phyloP scores from a whole-genome alignment of 2,113 vertebrate genomes.

The Benitochromis conjunctus region DNA sequence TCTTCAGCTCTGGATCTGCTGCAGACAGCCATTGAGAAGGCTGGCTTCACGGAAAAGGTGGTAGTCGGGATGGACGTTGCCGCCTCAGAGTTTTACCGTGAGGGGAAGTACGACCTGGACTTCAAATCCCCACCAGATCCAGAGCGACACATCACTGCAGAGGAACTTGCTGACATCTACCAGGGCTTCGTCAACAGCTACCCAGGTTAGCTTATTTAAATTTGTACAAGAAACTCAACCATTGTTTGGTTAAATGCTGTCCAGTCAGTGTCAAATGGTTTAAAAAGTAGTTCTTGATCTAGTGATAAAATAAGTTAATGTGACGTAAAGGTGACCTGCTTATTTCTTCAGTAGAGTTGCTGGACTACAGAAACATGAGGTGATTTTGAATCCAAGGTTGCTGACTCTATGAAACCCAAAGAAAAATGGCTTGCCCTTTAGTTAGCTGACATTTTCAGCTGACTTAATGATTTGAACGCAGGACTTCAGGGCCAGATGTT shows the following conservation, averaged over 20 bases:
- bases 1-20: constrained; percentile 88
- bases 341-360: background rate
- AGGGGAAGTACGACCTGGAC: constrained; percentile 93
- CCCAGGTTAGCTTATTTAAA: constrained; percentile 75
- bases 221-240: background rate
- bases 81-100: constrained; percentile 89
- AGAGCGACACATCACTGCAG: constrained; percentile 82
- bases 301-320: background rate
- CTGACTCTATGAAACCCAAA: background rate
- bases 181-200: constrained; percentile 93
- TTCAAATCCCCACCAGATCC: constrained; percentile 90
- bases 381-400: background rate
- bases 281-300: background rate
- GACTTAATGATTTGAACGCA: background rate
- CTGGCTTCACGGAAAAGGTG: constrained; percentile 91
- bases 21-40: constrained; percentile 92
- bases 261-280: background rate
- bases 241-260: background rate
- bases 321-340: background rate
- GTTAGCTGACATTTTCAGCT: background rate
- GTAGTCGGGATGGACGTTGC: constrained; percentile 96
- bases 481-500: background rate
- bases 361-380: background rate
- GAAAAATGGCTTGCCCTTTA: background rate
- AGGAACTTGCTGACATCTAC: constrained; percentile 91